phyloP scores from a whole-genome alignment of 2,888 invertebrate species.

The Xestoiulus laeticollis region DNA sequence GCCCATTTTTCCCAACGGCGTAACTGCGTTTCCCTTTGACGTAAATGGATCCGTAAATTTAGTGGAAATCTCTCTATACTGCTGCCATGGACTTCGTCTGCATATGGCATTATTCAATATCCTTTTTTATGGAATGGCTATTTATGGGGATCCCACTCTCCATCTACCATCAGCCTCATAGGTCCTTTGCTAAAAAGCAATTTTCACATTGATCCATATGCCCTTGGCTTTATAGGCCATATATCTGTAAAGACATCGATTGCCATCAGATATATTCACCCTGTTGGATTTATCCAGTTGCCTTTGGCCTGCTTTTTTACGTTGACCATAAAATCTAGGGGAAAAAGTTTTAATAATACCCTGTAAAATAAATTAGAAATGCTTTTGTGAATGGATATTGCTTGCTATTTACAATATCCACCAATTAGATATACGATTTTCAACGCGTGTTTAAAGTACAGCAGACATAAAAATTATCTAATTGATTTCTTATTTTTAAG shows the following conservation, averaged over 20 bases:
- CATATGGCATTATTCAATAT: slow-evolving; percentile 37
- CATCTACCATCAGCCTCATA: not conserved
- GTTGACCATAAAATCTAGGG: not conserved
- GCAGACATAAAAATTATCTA: too few relatives aligned
- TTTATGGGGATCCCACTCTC: slow-evolving; percentile 11
- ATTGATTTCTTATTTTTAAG: too few relatives aligned
- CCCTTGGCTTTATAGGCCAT: slow-evolving; percentile 37
- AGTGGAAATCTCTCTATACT: not conserved
- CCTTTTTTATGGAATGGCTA: slow-evolving; percentile 34
- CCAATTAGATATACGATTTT: too few relatives aligned
- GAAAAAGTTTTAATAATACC: not conserved
- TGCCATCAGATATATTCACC: slow-evolving; percentile 32
- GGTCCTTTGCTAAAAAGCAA: slow-evolving; percentile 37
- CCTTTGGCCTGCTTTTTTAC: not conserved
- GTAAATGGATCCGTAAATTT: slow-evolving; percentile 2
- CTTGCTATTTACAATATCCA: too few relatives aligned
- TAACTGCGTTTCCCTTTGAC: slow-evolving; percentile 28
- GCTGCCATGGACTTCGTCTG: not conserved
- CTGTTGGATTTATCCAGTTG: slow-evolving; percentile 23
- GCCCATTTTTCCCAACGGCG: slow-evolving; percentile 20
- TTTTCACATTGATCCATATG: slow-evolving; percentile 29
- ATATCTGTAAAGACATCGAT: slow-evolving; percentile 29
- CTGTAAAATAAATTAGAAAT: not conserved
- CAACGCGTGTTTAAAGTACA: too few relatives aligned
- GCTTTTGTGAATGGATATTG: too few relatives aligned